Conservation (phyloP, 2,113 vertebrate genomes). For the Oreotrochilus melanogaster region DNA sequence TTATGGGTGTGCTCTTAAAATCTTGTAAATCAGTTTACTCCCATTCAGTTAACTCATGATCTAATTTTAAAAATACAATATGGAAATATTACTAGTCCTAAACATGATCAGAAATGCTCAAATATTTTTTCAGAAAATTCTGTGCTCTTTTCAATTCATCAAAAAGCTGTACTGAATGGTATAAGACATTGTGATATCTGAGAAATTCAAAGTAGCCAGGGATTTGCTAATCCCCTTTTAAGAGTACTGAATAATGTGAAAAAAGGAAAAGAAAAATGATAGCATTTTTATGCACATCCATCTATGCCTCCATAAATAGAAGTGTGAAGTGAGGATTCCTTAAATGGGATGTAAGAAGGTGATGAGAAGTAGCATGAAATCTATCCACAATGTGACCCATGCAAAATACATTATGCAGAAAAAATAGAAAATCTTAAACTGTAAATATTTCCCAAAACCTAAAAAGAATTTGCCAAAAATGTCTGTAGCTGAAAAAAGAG, state of each 20-base stretch:
- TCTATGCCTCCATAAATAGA: neutral
- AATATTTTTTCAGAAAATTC: neutral
- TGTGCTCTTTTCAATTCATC: neutral
- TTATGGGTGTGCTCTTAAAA: neutral
- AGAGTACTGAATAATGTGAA: neutral
- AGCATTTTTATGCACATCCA: neutral
- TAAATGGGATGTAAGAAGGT: neutral
- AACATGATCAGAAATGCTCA: neutral
- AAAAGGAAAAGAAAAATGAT: conserved; percentile 14
- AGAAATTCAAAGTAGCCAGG: neutral
- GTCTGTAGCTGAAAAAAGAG: neutral
- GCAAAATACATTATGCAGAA: neutral
- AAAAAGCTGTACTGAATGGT: neutral
- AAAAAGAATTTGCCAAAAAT: neutral
- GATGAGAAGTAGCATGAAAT: conserved; percentile 17
- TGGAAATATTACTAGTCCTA: neutral
- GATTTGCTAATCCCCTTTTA: conserved; percentile 43
- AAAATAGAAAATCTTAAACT: neutral
- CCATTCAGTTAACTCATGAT: neutral
- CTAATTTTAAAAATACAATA: neutral
- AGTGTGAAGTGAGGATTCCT: conserved; percentile 9
- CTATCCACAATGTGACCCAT: neutral
- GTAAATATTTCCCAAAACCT: neutral
- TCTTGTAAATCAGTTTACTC: neutral
- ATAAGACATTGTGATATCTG: conserved; percentile 17